Conservation (phyloP, 2,888 invertebrate genomes). For the Steinernema hermaphroditum region DNA sequence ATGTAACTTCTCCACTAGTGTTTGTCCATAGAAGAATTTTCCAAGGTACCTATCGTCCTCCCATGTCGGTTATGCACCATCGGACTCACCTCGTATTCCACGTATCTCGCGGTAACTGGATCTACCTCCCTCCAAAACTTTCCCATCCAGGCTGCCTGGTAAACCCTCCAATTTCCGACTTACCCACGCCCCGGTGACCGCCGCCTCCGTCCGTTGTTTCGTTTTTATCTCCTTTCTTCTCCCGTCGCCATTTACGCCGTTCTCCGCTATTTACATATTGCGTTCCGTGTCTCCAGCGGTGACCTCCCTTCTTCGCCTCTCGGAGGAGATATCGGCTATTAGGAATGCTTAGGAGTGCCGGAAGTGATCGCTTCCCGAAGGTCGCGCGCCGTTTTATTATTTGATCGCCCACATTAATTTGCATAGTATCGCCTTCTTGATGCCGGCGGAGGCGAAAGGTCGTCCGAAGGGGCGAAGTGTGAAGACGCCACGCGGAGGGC, state of each 20-base stretch:
- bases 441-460: constrained; percentile 12
- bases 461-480: constrained; percentile 11
- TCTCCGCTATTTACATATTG: constrained; percentile 12
- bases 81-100: too few relatives aligned
- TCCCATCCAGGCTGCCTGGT: too few relatives aligned
- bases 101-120: too few relatives aligned
- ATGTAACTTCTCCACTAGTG: too few relatives aligned
- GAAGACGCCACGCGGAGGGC: not conserved
- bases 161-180: constrained; percentile 15
- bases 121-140: not conserved
- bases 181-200: not conserved
- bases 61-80: too few relatives aligned
- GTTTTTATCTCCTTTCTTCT: not conserved
- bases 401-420: not conserved
- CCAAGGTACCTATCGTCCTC: too few relatives aligned
- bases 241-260: not conserved
- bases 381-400: constrained; percentile 26
- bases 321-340: too few relatives aligned
- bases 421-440: not conserved
- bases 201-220: not conserved
- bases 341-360: not conserved
- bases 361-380: constrained; percentile 21
- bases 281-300: not conserved
- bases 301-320: not conserved
- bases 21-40: too few relatives aligned